A percentile compares a stretch with the other conserved stretches of the same genome.
These are phyloP conservation scores for Sogatella furcifera DNA, from an alignment of 1,140 invertebrate species.

Conservation along the genomic window DNA sequence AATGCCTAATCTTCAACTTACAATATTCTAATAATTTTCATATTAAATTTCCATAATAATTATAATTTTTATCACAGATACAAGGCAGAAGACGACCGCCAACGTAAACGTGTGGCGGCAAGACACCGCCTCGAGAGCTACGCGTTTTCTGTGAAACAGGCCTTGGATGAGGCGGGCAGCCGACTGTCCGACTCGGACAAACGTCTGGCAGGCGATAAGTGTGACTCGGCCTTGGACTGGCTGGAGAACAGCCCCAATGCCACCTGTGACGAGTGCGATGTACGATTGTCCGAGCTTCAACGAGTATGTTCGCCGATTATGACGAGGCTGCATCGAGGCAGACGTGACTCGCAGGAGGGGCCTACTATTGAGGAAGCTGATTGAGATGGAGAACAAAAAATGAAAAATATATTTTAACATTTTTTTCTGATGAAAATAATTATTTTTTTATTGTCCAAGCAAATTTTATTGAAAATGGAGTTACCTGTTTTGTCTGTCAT, in stretches of 20 bases:
- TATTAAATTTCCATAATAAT: too few species aligned
- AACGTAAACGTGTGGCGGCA: constrained; percentile 43
- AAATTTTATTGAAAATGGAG: too few species aligned
- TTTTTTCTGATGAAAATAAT: too few species aligned
- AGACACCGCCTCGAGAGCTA: constrained; percentile 62
- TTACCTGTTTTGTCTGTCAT: too few species aligned
- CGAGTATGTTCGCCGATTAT: constrained; percentile 59
- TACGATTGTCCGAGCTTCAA: constrained; percentile 59
- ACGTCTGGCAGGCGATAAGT: constrained; percentile 38
- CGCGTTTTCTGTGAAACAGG: constrained; percentile 54
- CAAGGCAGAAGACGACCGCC: constrained; percentile 42
- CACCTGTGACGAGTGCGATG: constrained; percentile 64
- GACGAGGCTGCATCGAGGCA: constrained; percentile 58
- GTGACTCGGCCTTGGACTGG: constrained; percentile 43
- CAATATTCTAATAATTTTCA: too few species aligned
- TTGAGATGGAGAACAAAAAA: too few species aligned
- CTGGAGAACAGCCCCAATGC: constrained; percentile 54
- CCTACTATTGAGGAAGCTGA: constrained; percentile 46
- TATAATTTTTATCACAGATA: constrained; percentile 21
- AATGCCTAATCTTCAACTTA: too few species aligned
- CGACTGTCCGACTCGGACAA: constrained; percentile 31
- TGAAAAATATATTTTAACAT: too few species aligned
- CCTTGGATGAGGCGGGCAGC: constrained; percentile 30
- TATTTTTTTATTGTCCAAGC: too few species aligned
- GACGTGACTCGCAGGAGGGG: constrained; percentile 35